Evolutionary conservation across 1,140 invertebrate species (phyloP).

Genomic region (Yoshiicerus persimilis): DNA sequence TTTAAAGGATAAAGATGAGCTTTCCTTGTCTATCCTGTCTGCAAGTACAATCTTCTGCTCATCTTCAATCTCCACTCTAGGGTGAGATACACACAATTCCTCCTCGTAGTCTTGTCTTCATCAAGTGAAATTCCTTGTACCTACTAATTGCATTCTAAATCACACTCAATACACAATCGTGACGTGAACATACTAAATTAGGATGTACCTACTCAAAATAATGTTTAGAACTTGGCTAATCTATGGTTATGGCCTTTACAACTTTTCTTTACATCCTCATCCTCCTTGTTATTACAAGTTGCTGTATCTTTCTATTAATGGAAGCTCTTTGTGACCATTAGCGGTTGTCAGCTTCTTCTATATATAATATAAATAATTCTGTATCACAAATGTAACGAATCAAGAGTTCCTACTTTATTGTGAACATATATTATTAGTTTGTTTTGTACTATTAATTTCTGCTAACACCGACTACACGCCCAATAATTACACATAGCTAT

Average conservation of each 20-base stretch:
- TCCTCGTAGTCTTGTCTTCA: not conserved
- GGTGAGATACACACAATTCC: not conserved
- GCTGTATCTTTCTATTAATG: not conserved
- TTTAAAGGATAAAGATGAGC: not conserved
- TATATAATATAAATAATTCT: too few relatives aligned
- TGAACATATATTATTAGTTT: not conserved
- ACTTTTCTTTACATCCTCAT: not conserved
- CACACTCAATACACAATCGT: not conserved
- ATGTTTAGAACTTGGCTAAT: not conserved
- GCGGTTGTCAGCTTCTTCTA: not conserved
- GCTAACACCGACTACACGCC: not conserved
- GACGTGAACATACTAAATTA: not conserved
- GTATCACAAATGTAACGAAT: too few relatives aligned
- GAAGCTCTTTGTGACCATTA: not conserved
- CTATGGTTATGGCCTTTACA: not conserved
- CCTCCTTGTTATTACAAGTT: not conserved
- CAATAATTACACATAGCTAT: not conserved
- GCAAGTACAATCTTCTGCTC: not conserved
- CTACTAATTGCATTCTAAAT: not conserved
- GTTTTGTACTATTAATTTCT: not conserved
- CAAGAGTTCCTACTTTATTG: too few relatives aligned
- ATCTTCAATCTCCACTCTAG: not conserved
- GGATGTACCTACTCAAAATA: not conserved
- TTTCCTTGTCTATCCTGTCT: not conserved
- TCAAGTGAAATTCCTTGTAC: slow-evolving; percentile 8